Percentiles rank a stretch among this genome's conserved stretches.
These are phyloP conservation scores for Scolopax bukidnonensis DNA, from an alignment of 2,797 vertebrate genomes.

Conservation along the genomic window DNA sequence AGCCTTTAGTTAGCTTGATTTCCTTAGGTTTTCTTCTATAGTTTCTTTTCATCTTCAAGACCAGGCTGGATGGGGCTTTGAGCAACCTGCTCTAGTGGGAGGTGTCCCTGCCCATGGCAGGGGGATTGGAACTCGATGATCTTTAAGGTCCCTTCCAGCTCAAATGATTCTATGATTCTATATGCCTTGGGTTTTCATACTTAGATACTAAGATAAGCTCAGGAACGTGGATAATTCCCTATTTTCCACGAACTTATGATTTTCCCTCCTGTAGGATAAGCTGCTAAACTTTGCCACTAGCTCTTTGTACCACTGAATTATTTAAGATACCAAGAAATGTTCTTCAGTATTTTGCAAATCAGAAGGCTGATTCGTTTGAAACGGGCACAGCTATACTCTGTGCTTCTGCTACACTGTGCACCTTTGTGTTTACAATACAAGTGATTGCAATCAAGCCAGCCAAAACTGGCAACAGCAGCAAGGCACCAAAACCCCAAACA, in stretches of 20 bases:
- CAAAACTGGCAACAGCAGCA: background rate
- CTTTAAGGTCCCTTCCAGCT: too few species aligned
- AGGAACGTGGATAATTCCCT: background rate
- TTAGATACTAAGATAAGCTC: background rate
- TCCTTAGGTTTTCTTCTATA: background rate
- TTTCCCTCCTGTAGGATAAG: background rate
- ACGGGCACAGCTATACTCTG: background rate
- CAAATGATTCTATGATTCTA: background rate
- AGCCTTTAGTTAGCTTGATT: background rate
- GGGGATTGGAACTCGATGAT: too few species aligned
- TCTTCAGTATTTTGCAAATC: background rate
- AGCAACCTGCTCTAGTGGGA: too few species aligned
- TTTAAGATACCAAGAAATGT: background rate
- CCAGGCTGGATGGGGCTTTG: too few species aligned
- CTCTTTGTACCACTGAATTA: background rate
- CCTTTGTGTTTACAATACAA: background rate
- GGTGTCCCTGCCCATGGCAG: too few species aligned
- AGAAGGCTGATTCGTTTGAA: background rate
- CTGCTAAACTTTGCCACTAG: background rate
- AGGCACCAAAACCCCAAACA: background rate
- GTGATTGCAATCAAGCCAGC: background rate
- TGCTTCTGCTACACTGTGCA: background rate
- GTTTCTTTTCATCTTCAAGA: too few species aligned
- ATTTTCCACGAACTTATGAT: background rate
- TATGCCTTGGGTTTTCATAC: background rate